phyloP scores from a whole-genome alignment of 2,888 invertebrate genomes.

The Parochlus steinenii region DNA sequence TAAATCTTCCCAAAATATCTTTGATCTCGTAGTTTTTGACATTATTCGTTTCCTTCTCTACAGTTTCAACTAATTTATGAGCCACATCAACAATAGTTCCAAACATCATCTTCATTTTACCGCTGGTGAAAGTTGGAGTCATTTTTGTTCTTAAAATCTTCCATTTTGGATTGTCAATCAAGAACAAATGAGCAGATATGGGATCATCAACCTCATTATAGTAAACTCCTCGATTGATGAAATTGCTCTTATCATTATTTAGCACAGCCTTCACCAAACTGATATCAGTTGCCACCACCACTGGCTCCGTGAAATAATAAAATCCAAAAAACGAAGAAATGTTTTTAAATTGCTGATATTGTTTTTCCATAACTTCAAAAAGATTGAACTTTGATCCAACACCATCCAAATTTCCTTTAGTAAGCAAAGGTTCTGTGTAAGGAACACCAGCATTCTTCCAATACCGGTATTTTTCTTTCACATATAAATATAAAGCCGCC shows the following conservation, averaged over 20 bases:
- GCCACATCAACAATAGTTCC: conserved; percentile 19
- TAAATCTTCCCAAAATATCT: conserved; percentile 3
- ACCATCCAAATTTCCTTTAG: too few relatives aligned
- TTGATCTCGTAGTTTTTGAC: conserved; percentile 8
- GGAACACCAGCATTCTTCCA: too few relatives aligned
- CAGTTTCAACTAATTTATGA: conserved; percentile 12
- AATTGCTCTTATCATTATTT: conserved; percentile 23
- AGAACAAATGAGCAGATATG: conserved; percentile 14
- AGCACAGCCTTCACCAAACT: conserved; percentile 20
- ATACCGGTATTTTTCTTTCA: too few relatives aligned
- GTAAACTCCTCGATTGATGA: conserved; percentile 16
- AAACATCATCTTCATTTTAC: conserved; percentile 20
- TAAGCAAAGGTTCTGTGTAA: too few relatives aligned
- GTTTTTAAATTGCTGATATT: conserved; percentile 20
- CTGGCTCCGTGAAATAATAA: conserved; percentile 14
- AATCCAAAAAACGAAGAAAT: conserved; percentile 21
- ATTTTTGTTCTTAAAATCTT: conserved; percentile 13
- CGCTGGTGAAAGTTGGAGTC: conserved; percentile 15
- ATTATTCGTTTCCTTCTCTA: conserved; percentile 6
- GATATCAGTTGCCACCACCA: conserved; percentile 17
- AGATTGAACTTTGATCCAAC: too few relatives aligned
- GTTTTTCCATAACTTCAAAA: conserved; percentile 18
- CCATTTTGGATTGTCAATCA: conserved; percentile 14
- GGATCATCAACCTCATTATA: conserved; percentile 15
- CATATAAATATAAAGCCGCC: too few relatives aligned